A percentile compares a stretch with the other conserved stretches of the same genome.
Evolutionary conservation across 2,113 vertebrate species (phyloP).

Genomic region (Bothrops jararaca): DNA sequence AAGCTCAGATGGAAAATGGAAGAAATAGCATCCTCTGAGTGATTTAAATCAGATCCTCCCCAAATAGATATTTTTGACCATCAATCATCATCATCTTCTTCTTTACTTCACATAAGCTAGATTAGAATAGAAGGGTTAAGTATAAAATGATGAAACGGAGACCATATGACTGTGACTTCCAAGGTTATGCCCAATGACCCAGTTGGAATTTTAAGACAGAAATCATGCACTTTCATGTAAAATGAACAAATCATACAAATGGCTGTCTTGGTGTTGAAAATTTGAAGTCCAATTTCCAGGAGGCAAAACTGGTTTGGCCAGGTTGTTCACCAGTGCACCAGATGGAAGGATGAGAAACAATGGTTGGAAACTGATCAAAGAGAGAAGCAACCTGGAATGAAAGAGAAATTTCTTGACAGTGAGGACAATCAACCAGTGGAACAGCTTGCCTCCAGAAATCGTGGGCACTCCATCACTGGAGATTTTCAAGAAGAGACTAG

Average conservation of each 20-base stretch:
- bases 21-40: too few relatives aligned
- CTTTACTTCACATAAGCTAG: background rate
- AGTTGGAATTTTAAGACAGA: background rate
- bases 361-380: too few relatives aligned
- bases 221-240: background rate
- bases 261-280: background rate
- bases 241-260: background rate
- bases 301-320: background rate
- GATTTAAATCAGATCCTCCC: background rate
- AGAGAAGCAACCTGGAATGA: too few relatives aligned
- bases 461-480: too few relatives aligned
- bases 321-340: too few relatives aligned
- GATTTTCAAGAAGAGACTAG: too few relatives aligned
- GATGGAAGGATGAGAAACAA: too few relatives aligned
- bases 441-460: too few relatives aligned
- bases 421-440: too few relatives aligned
- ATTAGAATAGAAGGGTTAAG: background rate
- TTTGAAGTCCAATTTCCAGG: background rate
- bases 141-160: background rate
- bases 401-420: too few relatives aligned
- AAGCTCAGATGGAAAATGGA: too few relatives aligned
- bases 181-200: background rate
- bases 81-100: background rate
- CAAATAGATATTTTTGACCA: background rate
- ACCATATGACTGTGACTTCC: background rate